Base-by-base conservation (phyloP, 64 coral and sea anemone genomes). In the Porites lutea region DNA sequence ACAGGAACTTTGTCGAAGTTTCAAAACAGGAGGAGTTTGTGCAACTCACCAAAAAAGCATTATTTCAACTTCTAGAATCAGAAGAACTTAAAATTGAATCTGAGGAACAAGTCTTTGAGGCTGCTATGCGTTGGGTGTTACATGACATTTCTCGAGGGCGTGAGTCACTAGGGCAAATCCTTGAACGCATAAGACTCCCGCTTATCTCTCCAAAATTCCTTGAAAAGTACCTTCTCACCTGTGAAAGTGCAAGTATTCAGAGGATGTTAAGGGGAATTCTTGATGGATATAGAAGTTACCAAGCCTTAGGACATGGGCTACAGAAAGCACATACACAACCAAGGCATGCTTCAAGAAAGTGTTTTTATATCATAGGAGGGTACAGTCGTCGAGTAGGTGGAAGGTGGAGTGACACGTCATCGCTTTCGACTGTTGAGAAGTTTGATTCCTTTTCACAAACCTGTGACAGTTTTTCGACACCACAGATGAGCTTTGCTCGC, bases 331-430 rank as follows among this genome's bases (percentile, higher is more conserved):
- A 84, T 8, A 89, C 92, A 48, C 90, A 93, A 50, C 93, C 93
- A 10, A 92, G 96, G 72, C 60, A 60, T 69, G 90, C 90, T 13
- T 96, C 96, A 52, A 92, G 88, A 72, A 98, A 96, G 73, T 96
- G 88, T 53, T 96, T 98, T 78, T 98, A 88, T 22, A 77, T 98
- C 37, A 87, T 98, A 79, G 96, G 96, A 61, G 96, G 96, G 1
- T 96, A 96, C 75, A 96, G 79, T 67, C 87, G 87, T 14, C 50
- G 71, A 57, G 86, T 84, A 64, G 96, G 94, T 72, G 96, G 87
- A 13, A 65, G 90, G 52, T 96, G 94, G 94, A 96, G 89, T 88
- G 96, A 96, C 53, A 93, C 90, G 43, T 75, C 90, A 74, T 95
- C 96, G 64, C 87, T 98, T 49, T 85, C 69, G 47, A 93, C 69